Evolutionary conservation across 2,113 vertebrate genomes (phyloP), one percentile per base, ranked within the genome.

Genomic region (Indri indri): DNA sequence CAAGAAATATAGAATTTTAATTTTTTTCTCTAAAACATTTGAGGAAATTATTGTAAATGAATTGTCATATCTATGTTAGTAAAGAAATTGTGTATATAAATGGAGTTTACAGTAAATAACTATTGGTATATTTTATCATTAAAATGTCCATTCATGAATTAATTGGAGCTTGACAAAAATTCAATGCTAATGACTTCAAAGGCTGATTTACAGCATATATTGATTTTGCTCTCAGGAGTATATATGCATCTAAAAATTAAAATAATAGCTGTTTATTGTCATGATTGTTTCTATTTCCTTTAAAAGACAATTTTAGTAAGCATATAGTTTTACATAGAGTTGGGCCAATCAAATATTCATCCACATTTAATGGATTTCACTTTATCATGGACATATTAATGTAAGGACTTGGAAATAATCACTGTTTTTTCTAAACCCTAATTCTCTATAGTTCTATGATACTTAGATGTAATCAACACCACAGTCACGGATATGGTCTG

Each of bases 111-210:
- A 89, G 34, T 50, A 94, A 87, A 25, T 84, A 40, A 54, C 6
- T 79, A 47, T 61, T 71, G 18, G 8, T 66, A 70, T 94, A 68
- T 90, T 94, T 89, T 82, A 91, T 89, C 32, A 90, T 91, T 73
- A 86, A 79, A 77, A 70, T 45, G 25, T 25, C 88, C 54, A 92
- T 83, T 89, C 52, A 45, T 79, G 14, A 95, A 95, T 68, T 94
- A 92, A 37, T 81, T 96, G n/a, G 17, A 79, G 88, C 25, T 66
- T 90, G 37, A 88, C 91, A 91, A 92, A 81, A 89, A 32, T 84
- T 71, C 11, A 47, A 59, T 63, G 65, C 2, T 83, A 68, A 82
- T 84, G 27, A 77, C 76, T 84, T 76, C 37, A 91, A 81, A 91
- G 37, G 16, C 37, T 88, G 40, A 76, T 76, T 71, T 90, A 84